Conservation (phyloP, 1,140 invertebrate genomes). For the Zophobas atratus region DNA sequence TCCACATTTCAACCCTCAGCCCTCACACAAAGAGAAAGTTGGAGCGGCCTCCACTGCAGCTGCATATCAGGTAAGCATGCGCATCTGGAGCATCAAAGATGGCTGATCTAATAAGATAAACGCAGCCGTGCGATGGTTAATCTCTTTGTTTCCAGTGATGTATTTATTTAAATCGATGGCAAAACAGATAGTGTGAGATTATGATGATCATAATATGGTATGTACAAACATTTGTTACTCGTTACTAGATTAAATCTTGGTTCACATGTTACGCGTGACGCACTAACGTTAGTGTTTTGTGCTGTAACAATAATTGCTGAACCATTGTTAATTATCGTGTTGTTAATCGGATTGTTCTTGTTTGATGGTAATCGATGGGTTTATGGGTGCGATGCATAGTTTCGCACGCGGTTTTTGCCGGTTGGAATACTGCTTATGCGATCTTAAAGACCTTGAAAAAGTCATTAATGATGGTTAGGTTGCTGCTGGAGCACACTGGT, state of each 20-base stretch:
- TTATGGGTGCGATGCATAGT: too few species aligned
- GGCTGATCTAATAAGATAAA: conserved; percentile 44
- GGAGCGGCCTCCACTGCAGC: conserved; percentile 15
- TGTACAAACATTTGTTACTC: conserved; percentile 19
- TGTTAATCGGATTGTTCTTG: conserved; percentile 2
- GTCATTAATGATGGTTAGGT: too few species aligned
- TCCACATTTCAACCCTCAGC: not conserved
- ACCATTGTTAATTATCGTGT: conserved; percentile 3
- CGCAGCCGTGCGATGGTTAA: conserved; percentile 3
- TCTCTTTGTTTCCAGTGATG: conserved; percentile 19
- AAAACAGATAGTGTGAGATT: conserved; percentile 15
- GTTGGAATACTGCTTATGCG: too few species aligned
- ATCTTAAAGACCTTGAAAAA: too few species aligned
- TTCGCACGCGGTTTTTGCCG: too few species aligned
- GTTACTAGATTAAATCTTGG: conserved; percentile 17
- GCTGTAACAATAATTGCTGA: not conserved
- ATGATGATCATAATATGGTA: not conserved
- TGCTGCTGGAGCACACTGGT: too few species aligned
- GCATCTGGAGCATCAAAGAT: conserved; percentile 44
- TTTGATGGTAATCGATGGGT: not conserved
- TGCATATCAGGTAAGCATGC: conserved; percentile 29
- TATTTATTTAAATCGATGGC: not conserved
- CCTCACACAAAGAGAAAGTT: conserved; percentile 27
- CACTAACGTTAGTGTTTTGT: not conserved
- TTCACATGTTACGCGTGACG: conserved; percentile 1